These are phyloP conservation scores for Mobula birostris DNA, from an alignment of 2,113 vertebrate species.

Conservation along the genomic window DNA sequence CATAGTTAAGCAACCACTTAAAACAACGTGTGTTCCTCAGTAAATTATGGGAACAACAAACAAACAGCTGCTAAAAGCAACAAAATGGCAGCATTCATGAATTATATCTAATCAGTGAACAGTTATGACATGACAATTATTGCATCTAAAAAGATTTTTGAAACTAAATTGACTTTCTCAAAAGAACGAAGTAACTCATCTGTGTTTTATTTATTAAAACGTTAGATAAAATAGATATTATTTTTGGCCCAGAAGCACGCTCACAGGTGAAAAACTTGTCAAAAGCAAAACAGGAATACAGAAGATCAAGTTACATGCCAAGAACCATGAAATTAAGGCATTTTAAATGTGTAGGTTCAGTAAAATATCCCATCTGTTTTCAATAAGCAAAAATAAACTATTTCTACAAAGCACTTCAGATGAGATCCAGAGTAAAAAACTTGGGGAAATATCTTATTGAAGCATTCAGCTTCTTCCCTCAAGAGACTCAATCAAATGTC, in stretches of 20 bases:
- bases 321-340: background rate
- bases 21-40: background rate
- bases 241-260: background rate
- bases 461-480: background rate
- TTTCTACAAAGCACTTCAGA: background rate
- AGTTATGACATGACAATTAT: background rate
- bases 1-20: constrained; percentile 30
- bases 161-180: background rate
- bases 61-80: background rate
- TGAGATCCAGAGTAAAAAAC: background rate
- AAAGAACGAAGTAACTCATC: background rate
- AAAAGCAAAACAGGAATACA: background rate
- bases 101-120: background rate
- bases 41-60: constrained; percentile 6
- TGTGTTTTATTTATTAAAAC: background rate
- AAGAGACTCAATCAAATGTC: background rate
- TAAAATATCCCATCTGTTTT: background rate
- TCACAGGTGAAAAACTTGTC: background rate
- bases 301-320: background rate
- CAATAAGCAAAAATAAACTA: constrained; percentile 6
- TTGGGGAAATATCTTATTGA: background rate
- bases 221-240: background rate
- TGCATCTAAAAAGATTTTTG: background rate
- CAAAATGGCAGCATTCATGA: background rate
- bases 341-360: background rate